These are phyloP conservation scores for Temnothorax longispinosus DNA, from an alignment of 1,140 invertebrate species.

Conservation along the genomic window DNA sequence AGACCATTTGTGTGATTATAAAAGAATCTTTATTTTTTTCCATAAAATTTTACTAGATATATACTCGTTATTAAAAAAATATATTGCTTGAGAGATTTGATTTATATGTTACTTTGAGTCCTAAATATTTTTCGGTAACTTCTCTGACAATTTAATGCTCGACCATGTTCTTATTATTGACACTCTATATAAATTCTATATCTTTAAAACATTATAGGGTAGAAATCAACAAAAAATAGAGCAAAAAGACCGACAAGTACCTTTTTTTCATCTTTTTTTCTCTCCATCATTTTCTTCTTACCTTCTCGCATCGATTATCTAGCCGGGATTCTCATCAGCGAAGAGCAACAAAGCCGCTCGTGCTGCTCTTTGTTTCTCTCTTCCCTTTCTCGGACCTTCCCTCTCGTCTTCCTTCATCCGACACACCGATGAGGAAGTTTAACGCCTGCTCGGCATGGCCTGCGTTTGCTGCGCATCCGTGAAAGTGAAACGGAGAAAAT, in stretches of 20 bases:
- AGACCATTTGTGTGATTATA: neutral
- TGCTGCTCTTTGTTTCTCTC: slow-evolving; percentile 38
- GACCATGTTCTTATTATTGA: neutral
- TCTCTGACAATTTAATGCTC: neutral
- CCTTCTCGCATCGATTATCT: neutral
- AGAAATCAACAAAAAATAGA: neutral
- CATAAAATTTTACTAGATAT: neutral
- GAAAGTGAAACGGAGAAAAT: slow-evolving; percentile 78
- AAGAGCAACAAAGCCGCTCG: slow-evolving; percentile 12
- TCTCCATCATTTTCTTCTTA: neutral
- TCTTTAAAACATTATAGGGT: neutral
- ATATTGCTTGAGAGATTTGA: neutral
- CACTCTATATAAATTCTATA: no score
- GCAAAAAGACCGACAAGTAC: neutral
- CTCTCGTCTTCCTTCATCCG: slow-evolving; percentile 52
- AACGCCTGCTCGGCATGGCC: slow-evolving; percentile 53
- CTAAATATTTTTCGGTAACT: no score
- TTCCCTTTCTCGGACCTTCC: slow-evolving; percentile 60
- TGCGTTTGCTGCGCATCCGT: slow-evolving; percentile 69
- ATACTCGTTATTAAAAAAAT: neutral
- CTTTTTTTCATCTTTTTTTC: neutral
- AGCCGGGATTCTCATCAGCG: neutral
- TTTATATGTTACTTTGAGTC: no score
- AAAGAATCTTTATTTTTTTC: neutral
- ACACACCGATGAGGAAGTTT: slow-evolving; percentile 60